These are phyloP conservation scores for Heliconius melpomene DNA, from an alignment of 1,140 invertebrate genomes.

Conservation along the genomic window DNA sequence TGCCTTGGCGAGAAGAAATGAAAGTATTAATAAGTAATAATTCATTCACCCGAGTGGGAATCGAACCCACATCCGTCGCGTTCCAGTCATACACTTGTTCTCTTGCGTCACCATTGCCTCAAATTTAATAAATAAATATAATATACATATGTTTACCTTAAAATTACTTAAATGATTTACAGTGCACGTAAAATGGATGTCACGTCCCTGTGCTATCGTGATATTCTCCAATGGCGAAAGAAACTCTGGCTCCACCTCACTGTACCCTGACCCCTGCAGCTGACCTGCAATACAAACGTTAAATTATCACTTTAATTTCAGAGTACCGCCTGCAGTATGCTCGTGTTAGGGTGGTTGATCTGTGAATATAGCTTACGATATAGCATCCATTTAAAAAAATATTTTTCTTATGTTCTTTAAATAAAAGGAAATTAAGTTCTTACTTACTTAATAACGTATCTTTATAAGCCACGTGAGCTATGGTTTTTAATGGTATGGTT, in stretches of 20 bases:
- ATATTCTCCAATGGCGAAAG: conserved; percentile 92
- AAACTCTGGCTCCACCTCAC: conserved; percentile 86
- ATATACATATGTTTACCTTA: background rate
- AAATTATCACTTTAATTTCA: conserved; percentile 62
- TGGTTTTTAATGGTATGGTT: too few relatives aligned
- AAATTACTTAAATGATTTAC: conserved; percentile 12
- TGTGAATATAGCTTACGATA: background rate
- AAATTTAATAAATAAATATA: background rate
- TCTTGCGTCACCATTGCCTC: too few relatives aligned
- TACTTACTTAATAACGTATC: too few relatives aligned
- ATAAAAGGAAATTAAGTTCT: too few relatives aligned
- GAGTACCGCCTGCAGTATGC: conserved; percentile 45
- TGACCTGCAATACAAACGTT: conserved; percentile 64
- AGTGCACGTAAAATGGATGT: conserved; percentile 85
- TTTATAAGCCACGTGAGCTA: background rate
- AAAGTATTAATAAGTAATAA: too few relatives aligned
- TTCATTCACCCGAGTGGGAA: too few relatives aligned
- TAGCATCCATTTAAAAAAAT: too few relatives aligned
- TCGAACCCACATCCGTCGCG: too few relatives aligned
- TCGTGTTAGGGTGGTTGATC: conserved; percentile 24
- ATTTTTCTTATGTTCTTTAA: too few relatives aligned
- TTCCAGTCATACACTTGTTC: too few relatives aligned
- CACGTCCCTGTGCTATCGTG: conserved; percentile 92
- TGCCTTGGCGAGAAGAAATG: too few relatives aligned
- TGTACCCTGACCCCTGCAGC: conserved; percentile 70